Conservation (phyloP, 2,888 invertebrate species). For the Exocentrus adspersus region DNA sequence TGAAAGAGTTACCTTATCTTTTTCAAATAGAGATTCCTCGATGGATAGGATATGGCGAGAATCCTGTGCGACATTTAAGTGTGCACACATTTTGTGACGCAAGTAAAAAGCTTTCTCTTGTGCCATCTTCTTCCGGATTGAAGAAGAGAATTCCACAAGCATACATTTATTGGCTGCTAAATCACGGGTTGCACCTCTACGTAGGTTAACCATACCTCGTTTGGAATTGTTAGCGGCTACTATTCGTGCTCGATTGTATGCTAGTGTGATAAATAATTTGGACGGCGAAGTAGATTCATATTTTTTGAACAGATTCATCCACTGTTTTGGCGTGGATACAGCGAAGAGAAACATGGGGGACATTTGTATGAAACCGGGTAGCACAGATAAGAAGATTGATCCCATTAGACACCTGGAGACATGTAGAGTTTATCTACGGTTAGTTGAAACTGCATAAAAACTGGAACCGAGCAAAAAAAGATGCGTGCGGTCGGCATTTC, state of each 20-base stretch:
- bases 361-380: slow-evolving; percentile 50
- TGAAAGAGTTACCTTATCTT: slow-evolving; percentile 12
- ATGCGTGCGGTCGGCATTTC: too few species aligned
- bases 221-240: slow-evolving; percentile 49
- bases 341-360: slow-evolving; percentile 42
- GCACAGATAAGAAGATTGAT: slow-evolving; percentile 48
- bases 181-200: slow-evolving; percentile 47
- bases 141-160: slow-evolving; percentile 1
- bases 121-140: slow-evolving; percentile 6
- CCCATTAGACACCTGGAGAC: slow-evolving; percentile 43
- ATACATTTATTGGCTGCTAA: slow-evolving; percentile 39
- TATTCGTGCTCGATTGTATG: slow-evolving; percentile 13
- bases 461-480: too few species aligned
- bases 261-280: background rate
- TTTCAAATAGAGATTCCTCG: slow-evolving; percentile 2
- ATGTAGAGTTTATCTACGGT: too few species aligned
- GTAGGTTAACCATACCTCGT: slow-evolving; percentile 46
- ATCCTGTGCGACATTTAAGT: background rate
- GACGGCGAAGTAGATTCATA: slow-evolving; percentile 21
- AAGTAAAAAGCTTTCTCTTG: slow-evolving; percentile 7
- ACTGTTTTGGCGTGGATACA: slow-evolving; percentile 49
- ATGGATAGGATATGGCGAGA: background rate
- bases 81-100: slow-evolving; percentile 20
- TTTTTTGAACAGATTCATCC: slow-evolving; percentile 50
- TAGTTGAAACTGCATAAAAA: too few species aligned